A percentile compares a stretch with the other conserved stretches of the same genome.
These are phyloP conservation scores for Agrenia bidenticulata DNA, from an alignment of 2,888 invertebrate species.

Conservation along the genomic window DNA sequence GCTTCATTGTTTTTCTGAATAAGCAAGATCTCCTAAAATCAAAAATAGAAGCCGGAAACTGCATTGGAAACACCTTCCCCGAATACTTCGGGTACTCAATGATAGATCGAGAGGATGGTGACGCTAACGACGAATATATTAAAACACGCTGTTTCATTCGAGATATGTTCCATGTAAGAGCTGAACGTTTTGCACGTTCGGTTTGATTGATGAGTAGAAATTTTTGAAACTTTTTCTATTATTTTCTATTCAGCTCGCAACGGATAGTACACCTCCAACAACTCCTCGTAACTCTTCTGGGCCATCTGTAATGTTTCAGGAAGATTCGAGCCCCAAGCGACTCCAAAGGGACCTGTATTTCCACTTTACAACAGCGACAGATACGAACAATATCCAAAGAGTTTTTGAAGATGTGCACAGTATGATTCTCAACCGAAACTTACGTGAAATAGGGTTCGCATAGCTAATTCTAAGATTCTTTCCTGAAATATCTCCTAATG, in stretches of 20 bases:
- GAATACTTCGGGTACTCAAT: constrained; percentile 63
- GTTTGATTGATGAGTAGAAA: not conserved
- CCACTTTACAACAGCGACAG: constrained; percentile 74
- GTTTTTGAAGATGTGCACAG: constrained; percentile 61
- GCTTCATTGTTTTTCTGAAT: constrained; percentile 77
- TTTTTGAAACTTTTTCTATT: not conserved
- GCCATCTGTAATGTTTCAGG: constrained; percentile 8
- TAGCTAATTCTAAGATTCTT: not conserved
- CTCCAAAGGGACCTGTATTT: constrained; percentile 58
- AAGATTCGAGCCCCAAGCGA: constrained; percentile 13
- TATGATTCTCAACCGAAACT: constrained; percentile 57
- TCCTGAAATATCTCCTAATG: too few relatives aligned
- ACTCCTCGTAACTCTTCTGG: constrained; percentile 8
- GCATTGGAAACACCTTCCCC: constrained; percentile 68
- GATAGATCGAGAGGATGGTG: constrained; percentile 54
- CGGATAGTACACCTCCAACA: constrained; percentile 10
- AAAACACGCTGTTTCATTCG: constrained; percentile 68
- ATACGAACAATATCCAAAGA: constrained; percentile 69
- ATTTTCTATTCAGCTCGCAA: constrained; percentile 14
- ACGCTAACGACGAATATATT: constrained; percentile 65
- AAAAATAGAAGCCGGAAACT: constrained; percentile 69
- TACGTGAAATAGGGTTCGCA: constrained; percentile 14
- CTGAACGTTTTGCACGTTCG: not conserved
- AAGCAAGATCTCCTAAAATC: constrained; percentile 74
- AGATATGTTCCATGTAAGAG: constrained; percentile 65